Evolutionary conservation across 1,140 invertebrate genomes (phyloP).

Genomic region (Dendrolimus punctatus): DNA sequence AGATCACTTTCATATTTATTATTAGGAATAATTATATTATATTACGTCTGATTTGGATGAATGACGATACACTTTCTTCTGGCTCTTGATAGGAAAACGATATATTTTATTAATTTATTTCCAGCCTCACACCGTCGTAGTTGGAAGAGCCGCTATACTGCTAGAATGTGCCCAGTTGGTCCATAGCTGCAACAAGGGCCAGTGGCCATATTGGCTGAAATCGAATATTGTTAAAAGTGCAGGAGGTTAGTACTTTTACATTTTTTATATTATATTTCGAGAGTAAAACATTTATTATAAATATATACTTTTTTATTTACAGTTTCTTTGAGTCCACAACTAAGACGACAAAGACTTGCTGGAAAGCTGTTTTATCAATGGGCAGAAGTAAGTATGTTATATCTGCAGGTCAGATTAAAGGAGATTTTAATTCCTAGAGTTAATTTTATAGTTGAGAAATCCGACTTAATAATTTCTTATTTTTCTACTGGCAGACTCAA

Average conservation of each 20-base stretch:
- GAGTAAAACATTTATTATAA: too few relatives aligned
- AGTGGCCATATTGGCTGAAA: constrained; percentile 85
- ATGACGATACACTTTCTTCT: too few relatives aligned
- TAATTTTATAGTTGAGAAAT: too few relatives aligned
- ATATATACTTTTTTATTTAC: constrained; percentile 14
- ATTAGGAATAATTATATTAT: too few relatives aligned
- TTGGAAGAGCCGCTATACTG: constrained; percentile 90
- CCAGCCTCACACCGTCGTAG: constrained; percentile 94
- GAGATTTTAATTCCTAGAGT: neutral
- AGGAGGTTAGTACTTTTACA: constrained; percentile 3
- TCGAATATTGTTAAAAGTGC: constrained; percentile 51
- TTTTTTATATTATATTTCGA: too few relatives aligned
- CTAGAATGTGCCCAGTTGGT: constrained; percentile 97
- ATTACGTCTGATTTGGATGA: too few relatives aligned
- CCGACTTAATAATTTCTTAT: too few relatives aligned
- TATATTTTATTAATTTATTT: constrained; percentile 32
- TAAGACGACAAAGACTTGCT: constrained; percentile 83
- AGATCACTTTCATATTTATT: too few relatives aligned
- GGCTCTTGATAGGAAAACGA: too few relatives aligned
- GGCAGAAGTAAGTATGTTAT: constrained; percentile 83
- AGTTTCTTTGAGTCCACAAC: constrained; percentile 60
- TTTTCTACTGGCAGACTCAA: too few relatives aligned
- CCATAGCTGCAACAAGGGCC: constrained; percentile 96
- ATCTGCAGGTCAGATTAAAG: too few relatives aligned
- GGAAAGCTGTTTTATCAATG: constrained; percentile 98